These are phyloP conservation scores for Ganaspis brasiliensis DNA, from an alignment of 2,888 invertebrate genomes.

Conservation along the genomic window DNA sequence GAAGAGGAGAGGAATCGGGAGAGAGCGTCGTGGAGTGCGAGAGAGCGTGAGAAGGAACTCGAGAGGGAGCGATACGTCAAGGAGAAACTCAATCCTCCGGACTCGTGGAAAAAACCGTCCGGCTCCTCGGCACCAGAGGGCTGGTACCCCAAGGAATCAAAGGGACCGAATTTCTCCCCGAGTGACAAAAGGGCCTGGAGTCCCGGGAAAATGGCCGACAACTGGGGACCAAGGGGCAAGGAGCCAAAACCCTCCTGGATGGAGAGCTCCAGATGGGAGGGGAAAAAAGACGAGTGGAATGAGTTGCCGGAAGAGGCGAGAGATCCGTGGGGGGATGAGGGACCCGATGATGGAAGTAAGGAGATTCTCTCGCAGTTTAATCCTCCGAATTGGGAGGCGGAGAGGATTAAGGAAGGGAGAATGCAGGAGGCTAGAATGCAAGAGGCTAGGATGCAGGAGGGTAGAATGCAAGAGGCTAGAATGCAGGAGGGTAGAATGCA, in stretches of 20 bases:
- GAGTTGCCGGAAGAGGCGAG: constrained; percentile 78
- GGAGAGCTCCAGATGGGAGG: constrained; percentile 69
- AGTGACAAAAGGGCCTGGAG: not conserved
- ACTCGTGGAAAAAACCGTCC: not conserved
- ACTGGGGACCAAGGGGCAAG: constrained; percentile 71
- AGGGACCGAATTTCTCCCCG: not conserved
- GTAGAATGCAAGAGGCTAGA: no score
- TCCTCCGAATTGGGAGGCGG: constrained; percentile 33
- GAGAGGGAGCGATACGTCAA: not conserved
- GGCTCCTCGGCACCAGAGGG: not conserved
- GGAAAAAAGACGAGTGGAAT: constrained; percentile 71
- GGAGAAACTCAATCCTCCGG: not conserved
- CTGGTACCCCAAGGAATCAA: constrained; percentile 12
- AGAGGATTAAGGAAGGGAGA: not conserved
- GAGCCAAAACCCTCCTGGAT: constrained; percentile 60
- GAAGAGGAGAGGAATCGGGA: constrained; percentile 39
- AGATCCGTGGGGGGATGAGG: constrained; percentile 78
- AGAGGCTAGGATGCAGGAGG: no score
- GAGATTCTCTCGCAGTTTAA: constrained; percentile 44
- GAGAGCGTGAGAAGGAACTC: not conserved
- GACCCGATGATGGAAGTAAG: constrained; percentile 45
- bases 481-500: not conserved
- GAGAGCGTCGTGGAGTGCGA: constrained; percentile 36
- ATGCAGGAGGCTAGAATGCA: no score
- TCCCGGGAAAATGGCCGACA: constrained; percentile 51